phyloP scores from a whole-genome alignment of 2,113 vertebrate species.

The Formicarius rufipectus region DNA sequence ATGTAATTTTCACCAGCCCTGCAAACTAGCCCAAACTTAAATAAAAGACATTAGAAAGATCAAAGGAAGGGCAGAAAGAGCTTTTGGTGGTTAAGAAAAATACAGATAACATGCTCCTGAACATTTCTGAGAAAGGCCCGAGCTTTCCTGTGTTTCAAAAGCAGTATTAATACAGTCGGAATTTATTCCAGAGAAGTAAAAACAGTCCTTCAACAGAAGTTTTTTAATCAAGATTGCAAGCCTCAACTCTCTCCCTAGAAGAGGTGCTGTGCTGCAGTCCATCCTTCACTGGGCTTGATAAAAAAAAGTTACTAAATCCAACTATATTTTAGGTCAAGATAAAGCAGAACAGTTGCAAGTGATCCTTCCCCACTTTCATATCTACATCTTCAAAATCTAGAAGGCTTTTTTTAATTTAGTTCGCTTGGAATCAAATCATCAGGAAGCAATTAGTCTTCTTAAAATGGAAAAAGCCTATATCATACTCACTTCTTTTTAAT shows the following conservation, averaged over 20 bases:
- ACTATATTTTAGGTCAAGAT: not conserved
- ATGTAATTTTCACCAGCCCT: not conserved
- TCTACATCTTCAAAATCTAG: not conserved
- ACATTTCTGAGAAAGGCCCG: not conserved
- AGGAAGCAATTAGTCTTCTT: conserved; percentile 19
- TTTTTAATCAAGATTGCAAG: not conserved
- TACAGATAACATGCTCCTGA: not conserved
- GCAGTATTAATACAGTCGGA: not conserved
- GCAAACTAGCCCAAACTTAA: not conserved
- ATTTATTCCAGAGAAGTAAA: not conserved
- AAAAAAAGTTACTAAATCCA: not conserved
- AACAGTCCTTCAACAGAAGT: not conserved
- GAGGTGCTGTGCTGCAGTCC: not conserved
- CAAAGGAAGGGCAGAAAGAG: not conserved
- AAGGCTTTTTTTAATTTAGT: not conserved
- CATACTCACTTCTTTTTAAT: conserved; percentile 21
- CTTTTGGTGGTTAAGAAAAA: not conserved
- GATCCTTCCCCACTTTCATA: not conserved
- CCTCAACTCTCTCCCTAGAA: not conserved
- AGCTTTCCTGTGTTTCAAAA: not conserved
- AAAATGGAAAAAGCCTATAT: conserved; percentile 8
- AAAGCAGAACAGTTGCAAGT: not conserved
- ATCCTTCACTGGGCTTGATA: not conserved
- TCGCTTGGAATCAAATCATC: conserved; percentile 18
- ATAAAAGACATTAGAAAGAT: not conserved